Percentiles rank a stretch among this genome's conserved stretches.
phyloP scores from a whole-genome alignment of 2,888 invertebrate genomes.

The Amphipyra berbera region DNA sequence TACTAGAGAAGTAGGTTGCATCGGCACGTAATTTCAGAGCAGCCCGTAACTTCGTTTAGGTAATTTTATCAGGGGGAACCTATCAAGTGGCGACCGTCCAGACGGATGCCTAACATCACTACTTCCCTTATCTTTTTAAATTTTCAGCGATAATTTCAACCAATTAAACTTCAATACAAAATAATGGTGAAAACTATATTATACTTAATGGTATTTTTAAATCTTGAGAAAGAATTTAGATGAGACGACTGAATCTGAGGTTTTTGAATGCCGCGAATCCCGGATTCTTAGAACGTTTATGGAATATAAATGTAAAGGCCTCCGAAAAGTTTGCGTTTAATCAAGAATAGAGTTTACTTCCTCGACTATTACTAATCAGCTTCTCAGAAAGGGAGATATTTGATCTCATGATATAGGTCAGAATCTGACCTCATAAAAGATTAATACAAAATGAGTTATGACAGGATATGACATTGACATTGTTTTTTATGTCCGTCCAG shows the following conservation, averaged over 20 bases:
- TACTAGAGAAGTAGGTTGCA: slow-evolving; percentile 42
- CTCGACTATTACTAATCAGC: slow-evolving; percentile 4
- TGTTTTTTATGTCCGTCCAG: slow-evolving; percentile 37
- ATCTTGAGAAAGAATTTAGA: background rate
- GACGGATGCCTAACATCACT: slow-evolving; percentile 3
- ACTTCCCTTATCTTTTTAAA: slow-evolving; percentile 1
- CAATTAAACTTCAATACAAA: too few relatives aligned
- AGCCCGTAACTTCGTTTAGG: slow-evolving; percentile 69
- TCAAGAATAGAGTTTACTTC: slow-evolving; percentile 1
- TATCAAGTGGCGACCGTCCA: slow-evolving; percentile 17
- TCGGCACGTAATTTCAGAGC: slow-evolving; percentile 65
- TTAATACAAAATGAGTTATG: slow-evolving; percentile 34
- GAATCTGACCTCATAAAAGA: slow-evolving; percentile 40
- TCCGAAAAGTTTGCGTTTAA: slow-evolving; percentile 4
- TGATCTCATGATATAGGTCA: background rate
- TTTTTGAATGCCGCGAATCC: slow-evolving; percentile 13
- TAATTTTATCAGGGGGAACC: slow-evolving; percentile 75
- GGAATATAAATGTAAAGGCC: slow-evolving; percentile 19
- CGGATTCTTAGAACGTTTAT: slow-evolving; percentile 33
- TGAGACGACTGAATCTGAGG: background rate
- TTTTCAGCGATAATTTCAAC: background rate
- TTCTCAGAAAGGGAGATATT: slow-evolving; percentile 3
- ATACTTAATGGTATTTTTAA: background rate
- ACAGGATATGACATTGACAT: slow-evolving; percentile 33
- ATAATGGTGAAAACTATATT: too few relatives aligned